These are phyloP conservation scores for Drosophila kikkawai DNA, from an alignment of 1,140 invertebrate genomes.

Conservation along the genomic window DNA sequence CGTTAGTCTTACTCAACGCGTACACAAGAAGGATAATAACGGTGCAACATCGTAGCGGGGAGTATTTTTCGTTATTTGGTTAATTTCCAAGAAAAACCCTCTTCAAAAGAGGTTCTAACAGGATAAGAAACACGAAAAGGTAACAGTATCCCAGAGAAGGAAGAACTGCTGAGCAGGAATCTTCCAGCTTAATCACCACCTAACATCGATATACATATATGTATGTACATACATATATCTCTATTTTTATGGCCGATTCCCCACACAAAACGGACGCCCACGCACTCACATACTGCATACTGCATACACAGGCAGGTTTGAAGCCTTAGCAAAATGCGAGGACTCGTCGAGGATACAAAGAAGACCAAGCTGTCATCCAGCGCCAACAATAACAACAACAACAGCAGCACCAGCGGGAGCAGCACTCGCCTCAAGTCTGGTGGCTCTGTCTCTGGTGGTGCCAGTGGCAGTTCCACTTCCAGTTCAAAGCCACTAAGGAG, in stretches of 20 bases:
- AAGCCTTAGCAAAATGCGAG: constrained; percentile 72
- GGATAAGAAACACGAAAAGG: constrained; percentile 8
- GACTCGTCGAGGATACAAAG: constrained; percentile 77
- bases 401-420: constrained; percentile 18
- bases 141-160: background rate
- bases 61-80: constrained; percentile 29
- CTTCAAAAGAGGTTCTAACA: constrained; percentile 16
- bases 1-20: constrained; percentile 72
- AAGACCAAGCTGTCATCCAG: constrained; percentile 65
- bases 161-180: background rate
- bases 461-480: constrained; percentile 54
- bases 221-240: constrained; percentile 14
- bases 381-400: constrained; percentile 62
- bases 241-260: constrained; percentile 49
- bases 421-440: constrained; percentile 37
- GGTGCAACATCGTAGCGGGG: constrained; percentile 16
- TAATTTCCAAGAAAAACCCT: constrained; percentile 16
- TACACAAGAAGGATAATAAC: constrained; percentile 76
- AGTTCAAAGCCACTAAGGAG: constrained; percentile 55
- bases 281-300: constrained; percentile 22
- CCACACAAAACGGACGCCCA: constrained; percentile 32
- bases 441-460: constrained; percentile 7
- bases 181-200: constrained; percentile 3
- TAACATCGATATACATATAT: constrained; percentile 35
- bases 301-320: constrained; percentile 21